phyloP scores from a whole-genome alignment of 2,797 vertebrate species.

The Gallirallus australis region DNA sequence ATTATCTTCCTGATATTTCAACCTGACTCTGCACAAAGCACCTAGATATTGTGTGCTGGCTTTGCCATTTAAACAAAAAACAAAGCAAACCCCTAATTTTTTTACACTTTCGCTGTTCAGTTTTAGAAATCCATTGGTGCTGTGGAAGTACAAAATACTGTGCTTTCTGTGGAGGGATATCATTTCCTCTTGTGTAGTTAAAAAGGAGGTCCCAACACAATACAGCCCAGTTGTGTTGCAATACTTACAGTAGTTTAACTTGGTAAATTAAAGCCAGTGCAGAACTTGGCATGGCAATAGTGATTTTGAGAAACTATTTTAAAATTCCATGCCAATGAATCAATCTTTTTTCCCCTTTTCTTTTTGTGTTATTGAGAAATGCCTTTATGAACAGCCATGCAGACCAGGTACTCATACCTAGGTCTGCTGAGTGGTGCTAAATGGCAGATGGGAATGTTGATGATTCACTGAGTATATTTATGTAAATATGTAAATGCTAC shows the following conservation, averaged over 20 bases:
- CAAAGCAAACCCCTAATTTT: not conserved
- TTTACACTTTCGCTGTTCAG: not conserved
- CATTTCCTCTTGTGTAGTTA: not conserved
- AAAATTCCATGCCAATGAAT: not conserved
- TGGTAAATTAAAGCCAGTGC: not conserved
- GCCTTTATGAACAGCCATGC: not conserved
- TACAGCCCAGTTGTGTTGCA: not conserved
- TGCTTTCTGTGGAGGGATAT: not conserved
- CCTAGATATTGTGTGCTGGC: not conserved
- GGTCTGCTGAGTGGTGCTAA: not conserved
- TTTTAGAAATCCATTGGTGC: not conserved
- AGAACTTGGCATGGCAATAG: not conserved
- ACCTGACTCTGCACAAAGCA: not conserved
- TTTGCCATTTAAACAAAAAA: not conserved
- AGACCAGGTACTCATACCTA: not conserved
- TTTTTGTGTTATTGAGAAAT: not conserved
- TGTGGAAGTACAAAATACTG: not conserved
- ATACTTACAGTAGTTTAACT: not conserved
- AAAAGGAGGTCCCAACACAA: not conserved
- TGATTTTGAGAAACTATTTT: not conserved
- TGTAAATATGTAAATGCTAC: not conserved
- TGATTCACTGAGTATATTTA: conserved; percentile 25
- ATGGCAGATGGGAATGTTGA: conserved; percentile 12
- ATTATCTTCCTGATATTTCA: not conserved
- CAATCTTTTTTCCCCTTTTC: accelerated